phyloP scores from a whole-genome alignment of 2,113 vertebrate species.

The Tapirus terrestris region DNA sequence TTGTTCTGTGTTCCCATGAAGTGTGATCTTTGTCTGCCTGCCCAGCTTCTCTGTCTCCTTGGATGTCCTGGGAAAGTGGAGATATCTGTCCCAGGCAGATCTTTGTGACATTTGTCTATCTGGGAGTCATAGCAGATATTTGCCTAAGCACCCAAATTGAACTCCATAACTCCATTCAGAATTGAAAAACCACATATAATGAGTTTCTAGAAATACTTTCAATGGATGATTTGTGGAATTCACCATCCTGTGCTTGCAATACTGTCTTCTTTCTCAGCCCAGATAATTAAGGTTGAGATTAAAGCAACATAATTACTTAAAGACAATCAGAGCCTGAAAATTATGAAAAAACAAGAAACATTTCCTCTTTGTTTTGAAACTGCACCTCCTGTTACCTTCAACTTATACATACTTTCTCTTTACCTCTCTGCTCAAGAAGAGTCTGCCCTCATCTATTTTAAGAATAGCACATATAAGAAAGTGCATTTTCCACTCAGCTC shows the following conservation, averaged over 20 bases:
- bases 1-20: neutral
- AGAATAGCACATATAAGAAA: neutral
- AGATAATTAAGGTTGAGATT: rapidly evolving
- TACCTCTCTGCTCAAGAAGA: rapidly evolving
- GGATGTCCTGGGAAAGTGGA: neutral
- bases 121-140: neutral
- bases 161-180: neutral
- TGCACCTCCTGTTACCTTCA: neutral
- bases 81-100: rapidly evolving
- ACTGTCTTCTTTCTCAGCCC: neutral
- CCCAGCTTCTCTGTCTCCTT: neutral
- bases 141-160: neutral
- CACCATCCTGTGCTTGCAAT: no score
- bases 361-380: neutral
- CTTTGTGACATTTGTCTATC: rapidly evolving
- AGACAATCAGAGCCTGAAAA: neutral
- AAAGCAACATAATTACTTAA: rapidly evolving
- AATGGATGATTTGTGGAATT: rapidly evolving
- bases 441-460: neutral
- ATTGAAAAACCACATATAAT: neutral
- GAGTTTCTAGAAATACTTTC: neutral
- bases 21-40: neutral
- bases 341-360: neutral
- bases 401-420: rapidly evolving
- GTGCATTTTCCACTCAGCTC: neutral